Evolutionary conservation across 2,888 invertebrate species (phyloP).

Genomic region (Gisinianus flammeolus): DNA sequence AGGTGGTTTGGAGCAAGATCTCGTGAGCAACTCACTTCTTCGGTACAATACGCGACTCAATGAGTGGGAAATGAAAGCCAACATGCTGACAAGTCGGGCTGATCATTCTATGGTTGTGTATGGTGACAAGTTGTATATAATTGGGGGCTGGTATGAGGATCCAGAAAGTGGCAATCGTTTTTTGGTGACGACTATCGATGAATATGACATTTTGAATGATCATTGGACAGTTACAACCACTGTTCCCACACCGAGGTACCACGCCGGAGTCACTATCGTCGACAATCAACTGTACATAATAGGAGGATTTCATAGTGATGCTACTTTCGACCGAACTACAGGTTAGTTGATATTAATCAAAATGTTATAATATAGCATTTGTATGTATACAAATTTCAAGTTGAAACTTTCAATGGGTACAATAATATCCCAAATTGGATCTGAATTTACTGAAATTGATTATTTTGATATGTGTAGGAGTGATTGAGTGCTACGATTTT

Average conservation of each 20-base stretch:
- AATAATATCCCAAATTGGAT: no score
- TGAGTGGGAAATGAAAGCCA: slow-evolving; percentile 66
- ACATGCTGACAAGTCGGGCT: slow-evolving; percentile 69
- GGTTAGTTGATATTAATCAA: slow-evolving; percentile 55
- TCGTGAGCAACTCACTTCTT: slow-evolving; percentile 64
- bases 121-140: slow-evolving; percentile 67
- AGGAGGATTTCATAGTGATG: slow-evolving; percentile 73
- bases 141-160: slow-evolving; percentile 67
- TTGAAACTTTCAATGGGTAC: no score
- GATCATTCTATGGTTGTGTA: slow-evolving; percentile 71
- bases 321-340: slow-evolving; percentile 72
- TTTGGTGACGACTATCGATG: slow-evolving; percentile 70
- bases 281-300: slow-evolving; percentile 71
- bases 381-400: no score
- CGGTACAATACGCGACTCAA: slow-evolving; percentile 66
- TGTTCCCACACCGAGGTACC: slow-evolving; percentile 72
- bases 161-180: slow-evolving; percentile 65
- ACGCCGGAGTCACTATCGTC: slow-evolving; percentile 71
- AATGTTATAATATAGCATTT: no score
- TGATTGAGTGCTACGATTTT: slow-evolving; percentile 72
- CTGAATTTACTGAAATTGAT: no score
- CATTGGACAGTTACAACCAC: slow-evolving; percentile 69
- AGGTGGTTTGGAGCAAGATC: slow-evolving; percentile 68
- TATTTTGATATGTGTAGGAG: slow-evolving; percentile 61
- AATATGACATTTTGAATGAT: slow-evolving; percentile 68